Evolutionary conservation across 2,888 invertebrate species (phyloP).

Genomic region (Nemurella pictetii): DNA sequence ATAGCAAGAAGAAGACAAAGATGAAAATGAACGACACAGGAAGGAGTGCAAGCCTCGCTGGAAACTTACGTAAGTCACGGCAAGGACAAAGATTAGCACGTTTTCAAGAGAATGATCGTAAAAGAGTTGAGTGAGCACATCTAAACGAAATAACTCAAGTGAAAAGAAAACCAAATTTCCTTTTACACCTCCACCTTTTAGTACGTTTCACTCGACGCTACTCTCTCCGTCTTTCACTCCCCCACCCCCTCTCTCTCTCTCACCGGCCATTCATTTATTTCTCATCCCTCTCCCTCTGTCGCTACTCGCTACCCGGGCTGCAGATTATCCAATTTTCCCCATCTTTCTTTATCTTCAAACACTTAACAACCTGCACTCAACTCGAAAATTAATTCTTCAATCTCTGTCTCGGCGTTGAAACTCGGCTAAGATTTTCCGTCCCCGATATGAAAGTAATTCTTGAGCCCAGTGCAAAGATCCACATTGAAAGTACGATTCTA

Average conservation of each 20-base stretch:
- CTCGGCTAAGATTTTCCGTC: background rate
- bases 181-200: constrained; percentile 11
- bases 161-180: constrained; percentile 32
- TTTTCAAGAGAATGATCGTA: constrained; percentile 34
- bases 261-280: background rate
- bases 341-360: constrained; percentile 18
- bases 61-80: too few species aligned
- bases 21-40: too few species aligned
- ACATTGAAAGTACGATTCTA: background rate
- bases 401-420: constrained; percentile 14
- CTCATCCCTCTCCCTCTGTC: background rate
- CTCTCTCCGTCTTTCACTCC: background rate
- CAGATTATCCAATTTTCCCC: background rate
- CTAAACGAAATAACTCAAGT: constrained; percentile 36
- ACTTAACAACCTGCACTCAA: constrained; percentile 24
- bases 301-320: background rate
- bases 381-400: constrained; percentile 13
- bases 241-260: background rate
- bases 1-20: too few species aligned
- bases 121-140: constrained; percentile 39
- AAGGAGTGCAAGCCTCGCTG: too few species aligned
- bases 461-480: background rate
- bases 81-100: too few species aligned
- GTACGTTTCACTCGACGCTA: background rate
- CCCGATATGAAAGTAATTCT: background rate